These are phyloP conservation scores for Pelagia noctiluca DNA, from an alignment of 30 jellyfish, hydroid and myxozoan species.

Conservation along the genomic window DNA sequence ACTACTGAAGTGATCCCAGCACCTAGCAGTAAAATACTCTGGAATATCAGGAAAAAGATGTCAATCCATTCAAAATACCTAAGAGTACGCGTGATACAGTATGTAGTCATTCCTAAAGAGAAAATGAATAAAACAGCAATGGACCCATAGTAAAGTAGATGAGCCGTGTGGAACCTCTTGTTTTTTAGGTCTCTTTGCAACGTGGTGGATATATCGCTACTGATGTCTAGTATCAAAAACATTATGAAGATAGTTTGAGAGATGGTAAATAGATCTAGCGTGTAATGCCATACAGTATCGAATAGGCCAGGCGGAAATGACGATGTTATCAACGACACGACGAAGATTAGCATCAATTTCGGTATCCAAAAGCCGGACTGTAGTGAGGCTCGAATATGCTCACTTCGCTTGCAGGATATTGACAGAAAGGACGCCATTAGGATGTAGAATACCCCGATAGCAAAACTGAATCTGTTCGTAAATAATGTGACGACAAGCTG, in stretches of 20 bases:
- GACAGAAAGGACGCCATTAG: constrained; percentile 64
- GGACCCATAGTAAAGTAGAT: neutral
- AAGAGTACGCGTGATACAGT: neutral
- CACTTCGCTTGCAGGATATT: constrained; percentile 36
- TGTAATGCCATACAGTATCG: constrained; percentile 78
- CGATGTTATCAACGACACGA: constrained; percentile 74
- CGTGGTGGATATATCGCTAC: constrained; percentile 22
- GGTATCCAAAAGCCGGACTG: constrained; percentile 97
- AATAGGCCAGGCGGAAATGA: constrained; percentile 90
- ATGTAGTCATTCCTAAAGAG: neutral
- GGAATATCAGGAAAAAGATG: neutral
- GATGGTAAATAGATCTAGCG: constrained; percentile 34
- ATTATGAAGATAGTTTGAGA: constrained; percentile 29
- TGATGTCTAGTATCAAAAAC: constrained; percentile 69
- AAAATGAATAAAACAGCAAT: neutral
- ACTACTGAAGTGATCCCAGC: neutral
- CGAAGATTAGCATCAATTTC: constrained; percentile 69
- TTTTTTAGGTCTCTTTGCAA: neutral
- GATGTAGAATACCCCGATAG: constrained; percentile 60
- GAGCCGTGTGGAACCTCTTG: neutral
- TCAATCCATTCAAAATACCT: neutral
- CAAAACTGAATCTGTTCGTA: constrained; percentile 84
- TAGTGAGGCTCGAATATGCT: constrained; percentile 46
- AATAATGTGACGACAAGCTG: constrained; percentile 64
- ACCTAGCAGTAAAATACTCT: neutral